A percentile compares a stretch with the other conserved stretches of the same genome.
Evolutionary conservation across 2,113 vertebrate species (phyloP).

Genomic region (Struthidea cinerea): DNA sequence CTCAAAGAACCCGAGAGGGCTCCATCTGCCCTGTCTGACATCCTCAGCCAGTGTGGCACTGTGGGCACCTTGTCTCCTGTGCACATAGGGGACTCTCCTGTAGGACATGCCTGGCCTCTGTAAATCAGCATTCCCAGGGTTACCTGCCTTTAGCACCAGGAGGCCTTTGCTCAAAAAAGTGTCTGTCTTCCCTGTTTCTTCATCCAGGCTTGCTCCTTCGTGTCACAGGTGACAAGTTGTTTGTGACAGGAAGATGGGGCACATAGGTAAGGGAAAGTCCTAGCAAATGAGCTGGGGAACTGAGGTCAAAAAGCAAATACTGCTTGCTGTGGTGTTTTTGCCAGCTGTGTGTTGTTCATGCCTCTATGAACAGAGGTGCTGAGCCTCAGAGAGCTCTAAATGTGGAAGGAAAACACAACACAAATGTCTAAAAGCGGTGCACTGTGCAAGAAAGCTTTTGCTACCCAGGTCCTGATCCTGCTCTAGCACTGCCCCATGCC

Average conservation of each 20-base stretch:
- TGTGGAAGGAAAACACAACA: background rate
- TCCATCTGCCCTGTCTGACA: background rate
- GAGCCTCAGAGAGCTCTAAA: background rate
- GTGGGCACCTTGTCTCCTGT: background rate
- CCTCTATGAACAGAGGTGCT: background rate
- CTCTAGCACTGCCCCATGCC: background rate
- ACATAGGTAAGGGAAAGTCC: background rate
- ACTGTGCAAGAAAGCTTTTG: background rate
- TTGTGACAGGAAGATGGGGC: background rate
- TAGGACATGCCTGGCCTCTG: background rate
- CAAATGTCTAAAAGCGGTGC: background rate
- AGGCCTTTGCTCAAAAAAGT: background rate
- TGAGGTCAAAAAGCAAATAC: background rate
- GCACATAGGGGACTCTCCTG: background rate
- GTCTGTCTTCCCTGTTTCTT: background rate
- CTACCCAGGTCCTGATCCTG: background rate
- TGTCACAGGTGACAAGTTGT: background rate
- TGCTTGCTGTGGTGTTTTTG: background rate
- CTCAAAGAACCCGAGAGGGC: background rate
- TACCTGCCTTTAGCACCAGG: background rate
- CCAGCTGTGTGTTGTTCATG: background rate
- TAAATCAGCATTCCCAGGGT: background rate
- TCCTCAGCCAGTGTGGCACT: background rate
- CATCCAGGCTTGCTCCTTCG: background rate
- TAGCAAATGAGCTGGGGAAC: background rate